phyloP scores from a whole-genome alignment of 2,113 vertebrate species.

The Ondatra zibethicus region DNA sequence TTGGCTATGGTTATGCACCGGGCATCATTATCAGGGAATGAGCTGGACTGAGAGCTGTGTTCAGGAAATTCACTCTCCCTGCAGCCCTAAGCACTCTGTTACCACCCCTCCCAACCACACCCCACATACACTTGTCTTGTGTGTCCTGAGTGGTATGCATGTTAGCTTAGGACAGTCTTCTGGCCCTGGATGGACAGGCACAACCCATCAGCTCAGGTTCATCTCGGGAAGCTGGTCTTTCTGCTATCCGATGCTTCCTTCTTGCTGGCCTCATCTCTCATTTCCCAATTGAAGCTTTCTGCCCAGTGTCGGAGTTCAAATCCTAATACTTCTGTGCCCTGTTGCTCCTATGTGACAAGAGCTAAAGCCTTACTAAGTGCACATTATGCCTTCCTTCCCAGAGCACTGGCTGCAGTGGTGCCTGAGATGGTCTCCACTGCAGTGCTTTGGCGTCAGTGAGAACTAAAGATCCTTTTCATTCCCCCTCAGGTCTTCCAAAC shows the following conservation, averaged over 20 bases:
- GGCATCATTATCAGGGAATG: accelerated
- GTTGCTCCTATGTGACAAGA: conserved; percentile 48
- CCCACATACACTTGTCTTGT: neutral
- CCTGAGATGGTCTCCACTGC: neutral
- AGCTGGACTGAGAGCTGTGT: neutral
- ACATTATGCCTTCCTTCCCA: conserved; percentile 3
- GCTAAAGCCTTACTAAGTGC: conserved; percentile 63
- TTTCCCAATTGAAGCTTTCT: conserved; percentile 54
- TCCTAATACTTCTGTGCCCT: neutral
- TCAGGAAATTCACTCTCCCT: neutral
- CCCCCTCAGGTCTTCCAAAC: conserved; percentile 42
- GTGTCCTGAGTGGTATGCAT: neutral
- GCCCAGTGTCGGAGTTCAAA: neutral
- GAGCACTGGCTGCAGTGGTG: conserved; percentile 5
- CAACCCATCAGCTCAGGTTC: neutral
- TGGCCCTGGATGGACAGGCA: neutral
- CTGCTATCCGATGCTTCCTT: neutral
- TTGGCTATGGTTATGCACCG: neutral
- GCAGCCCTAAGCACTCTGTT: neutral
- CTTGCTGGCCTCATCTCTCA: neutral
- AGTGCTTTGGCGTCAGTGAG: neutral
- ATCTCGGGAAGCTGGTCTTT: neutral
- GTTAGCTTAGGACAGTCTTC: neutral
- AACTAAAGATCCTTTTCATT: conserved; percentile 34
- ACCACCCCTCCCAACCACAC: accelerated